Conservation (phyloP, 2,113 vertebrate genomes). For the Microcebus ravelobensis region DNA sequence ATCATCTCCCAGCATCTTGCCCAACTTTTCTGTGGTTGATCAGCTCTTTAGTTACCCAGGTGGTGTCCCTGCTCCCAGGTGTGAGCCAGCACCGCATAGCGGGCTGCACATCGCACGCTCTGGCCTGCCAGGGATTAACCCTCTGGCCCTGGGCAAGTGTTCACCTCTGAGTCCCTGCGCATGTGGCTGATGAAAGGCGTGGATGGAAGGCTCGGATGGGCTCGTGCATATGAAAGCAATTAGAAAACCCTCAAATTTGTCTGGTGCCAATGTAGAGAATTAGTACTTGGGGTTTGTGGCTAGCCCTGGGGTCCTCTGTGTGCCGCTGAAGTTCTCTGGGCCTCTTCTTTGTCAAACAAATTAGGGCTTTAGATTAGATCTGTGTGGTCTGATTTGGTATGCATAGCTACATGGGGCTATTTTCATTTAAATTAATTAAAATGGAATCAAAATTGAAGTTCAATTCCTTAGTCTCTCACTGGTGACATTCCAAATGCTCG, state of each 20-base stretch:
- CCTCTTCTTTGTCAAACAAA: conserved; percentile 32
- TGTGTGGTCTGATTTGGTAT: conserved; percentile 4
- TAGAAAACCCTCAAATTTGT: neutral
- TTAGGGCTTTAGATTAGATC: conserved; percentile 11
- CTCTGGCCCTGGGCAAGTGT: neutral
- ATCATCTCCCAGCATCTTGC: neutral
- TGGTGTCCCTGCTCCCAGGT: neutral
- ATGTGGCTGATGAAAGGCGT: neutral
- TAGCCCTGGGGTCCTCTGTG: neutral
- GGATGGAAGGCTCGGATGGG: neutral
- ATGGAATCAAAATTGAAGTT: neutral
- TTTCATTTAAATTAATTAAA: conserved; percentile 46
- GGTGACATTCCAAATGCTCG: neutral
- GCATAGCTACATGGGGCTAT: neutral
- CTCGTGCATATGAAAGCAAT: neutral
- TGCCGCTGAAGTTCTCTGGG: neutral
- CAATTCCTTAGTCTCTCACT: neutral
- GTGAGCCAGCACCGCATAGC: neutral
- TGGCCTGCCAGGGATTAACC: neutral
- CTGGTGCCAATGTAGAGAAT: neutral
- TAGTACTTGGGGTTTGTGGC: neutral
- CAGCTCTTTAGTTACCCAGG: neutral
- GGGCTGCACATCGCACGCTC: neutral
- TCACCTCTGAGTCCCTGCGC: neutral
- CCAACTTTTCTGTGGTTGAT: neutral